phyloP scores from a whole-genome alignment of 2,797 vertebrate genomes.

The Okamejei kenojei region DNA sequence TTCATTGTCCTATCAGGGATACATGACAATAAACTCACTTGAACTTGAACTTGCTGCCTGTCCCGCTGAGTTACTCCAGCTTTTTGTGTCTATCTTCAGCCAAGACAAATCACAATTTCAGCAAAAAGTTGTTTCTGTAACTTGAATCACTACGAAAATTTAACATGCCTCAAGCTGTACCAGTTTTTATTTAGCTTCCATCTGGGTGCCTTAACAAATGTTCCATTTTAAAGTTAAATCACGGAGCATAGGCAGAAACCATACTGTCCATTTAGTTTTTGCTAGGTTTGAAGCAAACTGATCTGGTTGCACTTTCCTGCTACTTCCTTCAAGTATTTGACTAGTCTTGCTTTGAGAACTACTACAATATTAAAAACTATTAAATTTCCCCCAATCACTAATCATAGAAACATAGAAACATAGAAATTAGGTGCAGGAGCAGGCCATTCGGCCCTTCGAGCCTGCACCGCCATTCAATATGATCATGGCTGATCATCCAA shows the following conservation, averaged over 20 bases:
- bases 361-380: neutral
- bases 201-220: neutral
- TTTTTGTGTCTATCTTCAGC: too few species aligned
- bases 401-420: too few species aligned
- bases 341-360: neutral
- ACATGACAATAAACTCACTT: too few species aligned
- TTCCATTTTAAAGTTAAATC: neutral
- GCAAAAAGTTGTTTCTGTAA: neutral
- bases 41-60: too few species aligned
- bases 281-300: neutral
- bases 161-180: neutral
- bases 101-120: neutral
- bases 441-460: too few species aligned
- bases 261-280: neutral
- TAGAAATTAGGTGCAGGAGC: too few species aligned
- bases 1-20: too few species aligned
- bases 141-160: too few species aligned
- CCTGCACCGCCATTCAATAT: too few species aligned
- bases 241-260: neutral
- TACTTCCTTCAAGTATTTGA: neutral
- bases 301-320: neutral
- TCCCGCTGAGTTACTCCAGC: too few species aligned
- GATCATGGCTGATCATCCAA: too few species aligned
- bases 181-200: neutral
- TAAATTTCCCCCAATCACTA: too few species aligned